Percentiles rank a stretch among this genome's conserved stretches.
Evolutionary conservation across 1,140 invertebrate genomes (phyloP).

Genomic region (Uloborus diversus): DNA sequence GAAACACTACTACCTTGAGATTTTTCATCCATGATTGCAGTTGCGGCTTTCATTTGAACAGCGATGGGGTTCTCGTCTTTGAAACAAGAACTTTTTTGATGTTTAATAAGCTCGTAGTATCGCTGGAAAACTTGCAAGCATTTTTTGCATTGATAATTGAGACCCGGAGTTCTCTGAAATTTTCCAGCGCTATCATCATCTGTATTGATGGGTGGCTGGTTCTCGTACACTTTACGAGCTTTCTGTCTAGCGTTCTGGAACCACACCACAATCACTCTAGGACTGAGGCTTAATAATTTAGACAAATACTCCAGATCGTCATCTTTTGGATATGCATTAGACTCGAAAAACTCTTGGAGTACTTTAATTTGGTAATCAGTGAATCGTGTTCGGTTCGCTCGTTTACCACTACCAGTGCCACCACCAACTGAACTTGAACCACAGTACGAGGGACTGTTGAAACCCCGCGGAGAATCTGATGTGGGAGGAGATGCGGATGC

Average conservation of each 20-base stretch:
- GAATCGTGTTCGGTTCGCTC: conserved; percentile 98
- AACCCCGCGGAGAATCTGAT: conserved; percentile 53
- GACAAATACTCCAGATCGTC: conserved; percentile 98
- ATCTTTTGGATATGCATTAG: conserved; percentile 99
- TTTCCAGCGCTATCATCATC: conserved; percentile 65
- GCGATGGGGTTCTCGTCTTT: conserved; percentile 83
- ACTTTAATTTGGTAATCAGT: conserved; percentile 99
- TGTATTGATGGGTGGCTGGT: conserved; percentile 78
- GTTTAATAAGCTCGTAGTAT: conserved; percentile 98
- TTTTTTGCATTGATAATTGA: conserved; percentile 99
- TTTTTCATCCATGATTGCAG: conserved; percentile 35
- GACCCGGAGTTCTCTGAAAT: conserved; percentile 91
- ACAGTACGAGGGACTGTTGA: conserved; percentile 41
- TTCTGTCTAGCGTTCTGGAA: conserved; percentile 97
- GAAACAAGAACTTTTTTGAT: conserved; percentile 98
- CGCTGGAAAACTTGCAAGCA: conserved; percentile 97
- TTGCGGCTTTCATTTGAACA: conserved; percentile 61
- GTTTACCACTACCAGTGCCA: conserved; percentile 69
- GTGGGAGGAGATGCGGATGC: conserved; percentile 49
- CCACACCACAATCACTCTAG: conserved; percentile 97
- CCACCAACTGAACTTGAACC: conserved; percentile 26
- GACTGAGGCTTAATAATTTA: conserved; percentile 91
- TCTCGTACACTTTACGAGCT: conserved; percentile 97
- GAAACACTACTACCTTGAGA: conserved; percentile 9
- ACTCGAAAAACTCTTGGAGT: conserved; percentile 98